These are phyloP conservation scores for Coptodon bakossiorum DNA, from an alignment of 2,113 vertebrate genomes.

Conservation along the genomic window DNA sequence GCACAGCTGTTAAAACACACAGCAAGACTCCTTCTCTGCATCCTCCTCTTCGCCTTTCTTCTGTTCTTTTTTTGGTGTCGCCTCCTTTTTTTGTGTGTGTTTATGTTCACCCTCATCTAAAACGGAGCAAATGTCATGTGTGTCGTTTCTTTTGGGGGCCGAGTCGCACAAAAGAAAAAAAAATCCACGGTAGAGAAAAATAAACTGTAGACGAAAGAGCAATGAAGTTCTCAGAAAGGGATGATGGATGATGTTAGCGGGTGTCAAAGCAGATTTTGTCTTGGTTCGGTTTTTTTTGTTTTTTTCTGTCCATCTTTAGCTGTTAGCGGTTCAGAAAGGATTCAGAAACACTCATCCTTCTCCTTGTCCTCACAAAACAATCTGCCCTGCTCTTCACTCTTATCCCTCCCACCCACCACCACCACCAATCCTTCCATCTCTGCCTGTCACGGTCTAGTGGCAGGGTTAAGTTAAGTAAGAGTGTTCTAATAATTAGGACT, in stretches of 20 bases:
- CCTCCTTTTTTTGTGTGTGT: neutral
- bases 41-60: neutral
- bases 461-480: conserved; percentile 84
- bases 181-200: conserved; percentile 8
- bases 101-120: neutral
- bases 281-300: neutral
- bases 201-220: neutral
- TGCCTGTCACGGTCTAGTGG: conserved; percentile 74
- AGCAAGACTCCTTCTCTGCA: conserved; percentile 24
- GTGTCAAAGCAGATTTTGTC: neutral
- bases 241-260: conserved; percentile 14
- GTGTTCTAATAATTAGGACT: conserved; percentile 88
- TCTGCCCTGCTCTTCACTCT: neutral
- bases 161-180: neutral
- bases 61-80: conserved; percentile 23
- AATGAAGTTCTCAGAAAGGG: neutral
- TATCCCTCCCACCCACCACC: neutral
- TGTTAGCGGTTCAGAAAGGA: conserved; percentile 1
- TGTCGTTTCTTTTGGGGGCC: conserved; percentile 49
- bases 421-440: conserved; percentile 29
- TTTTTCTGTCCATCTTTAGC: neutral
- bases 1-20: conserved; percentile 65
- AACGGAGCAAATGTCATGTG: conserved; percentile 59
- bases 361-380: conserved; percentile 56
- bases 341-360: conserved; percentile 60